Evolutionary conservation across 2,797 vertebrate species (phyloP).

Genomic region (Lepus oiostolus): DNA sequence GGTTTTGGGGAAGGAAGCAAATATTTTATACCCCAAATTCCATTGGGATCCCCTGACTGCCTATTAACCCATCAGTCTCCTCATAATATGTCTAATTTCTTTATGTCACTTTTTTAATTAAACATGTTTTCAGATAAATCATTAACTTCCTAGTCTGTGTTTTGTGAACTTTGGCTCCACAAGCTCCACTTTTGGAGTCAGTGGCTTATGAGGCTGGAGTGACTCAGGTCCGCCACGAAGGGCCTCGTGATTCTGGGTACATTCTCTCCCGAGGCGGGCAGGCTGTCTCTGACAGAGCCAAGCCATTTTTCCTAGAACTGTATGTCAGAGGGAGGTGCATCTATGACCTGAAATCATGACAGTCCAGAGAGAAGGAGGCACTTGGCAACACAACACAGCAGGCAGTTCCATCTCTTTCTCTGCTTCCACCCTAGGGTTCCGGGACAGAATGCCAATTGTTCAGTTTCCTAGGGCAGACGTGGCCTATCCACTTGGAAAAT

Average conservation of each 20-base stretch:
- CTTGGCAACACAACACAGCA: neutral
- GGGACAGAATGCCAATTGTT: neutral
- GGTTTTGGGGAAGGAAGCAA: too few species aligned
- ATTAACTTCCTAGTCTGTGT: neutral
- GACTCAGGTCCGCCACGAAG: neutral
- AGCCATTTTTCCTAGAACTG: constrained; percentile 68
- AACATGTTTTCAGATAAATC: neutral
- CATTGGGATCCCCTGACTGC: too few species aligned
- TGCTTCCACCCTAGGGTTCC: neutral
- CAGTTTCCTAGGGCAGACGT: neutral
- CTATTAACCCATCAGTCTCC: too few species aligned
- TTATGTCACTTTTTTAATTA: too few species aligned
- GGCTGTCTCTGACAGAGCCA: constrained; percentile 67
- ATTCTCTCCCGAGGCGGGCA: constrained; percentile 65
- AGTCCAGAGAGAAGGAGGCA: neutral
- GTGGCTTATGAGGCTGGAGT: constrained; percentile 58
- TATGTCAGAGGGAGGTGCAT: neutral
- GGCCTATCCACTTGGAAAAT: neutral
- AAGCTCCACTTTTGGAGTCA: constrained; percentile 75
- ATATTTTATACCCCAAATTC: too few species aligned
- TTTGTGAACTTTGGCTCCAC: constrained; percentile 70
- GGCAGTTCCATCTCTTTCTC: neutral
- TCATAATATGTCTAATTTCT: too few species aligned
- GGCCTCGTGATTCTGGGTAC: neutral
- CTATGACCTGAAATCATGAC: neutral